phyloP scores from a whole-genome alignment of 2,113 vertebrate species.

The Festucalex cinctus region DNA sequence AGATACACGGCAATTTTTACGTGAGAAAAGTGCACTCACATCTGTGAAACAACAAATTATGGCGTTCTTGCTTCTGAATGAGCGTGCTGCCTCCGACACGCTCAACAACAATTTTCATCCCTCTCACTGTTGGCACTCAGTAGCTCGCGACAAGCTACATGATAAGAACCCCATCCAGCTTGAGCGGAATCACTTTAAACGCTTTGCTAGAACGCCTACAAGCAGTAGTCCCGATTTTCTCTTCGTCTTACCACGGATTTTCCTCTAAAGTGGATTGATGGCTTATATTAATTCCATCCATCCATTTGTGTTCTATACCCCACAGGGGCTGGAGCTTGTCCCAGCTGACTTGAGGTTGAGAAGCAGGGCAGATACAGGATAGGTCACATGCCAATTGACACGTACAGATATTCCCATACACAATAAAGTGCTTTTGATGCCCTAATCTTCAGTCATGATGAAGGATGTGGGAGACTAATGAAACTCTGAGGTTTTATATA shows the following conservation, averaged over 20 bases:
- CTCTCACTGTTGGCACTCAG: background rate
- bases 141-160: background rate
- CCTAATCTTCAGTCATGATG: no score
- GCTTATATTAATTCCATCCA: background rate
- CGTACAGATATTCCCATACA: no score
- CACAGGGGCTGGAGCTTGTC: background rate
- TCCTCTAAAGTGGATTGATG: conserved; percentile 1
- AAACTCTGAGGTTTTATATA: no score
- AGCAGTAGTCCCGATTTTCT: background rate
- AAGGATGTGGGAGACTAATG: no score
- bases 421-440: no score
- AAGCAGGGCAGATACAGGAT: background rate
- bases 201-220: background rate
- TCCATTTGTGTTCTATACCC: background rate
- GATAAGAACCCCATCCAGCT: background rate
- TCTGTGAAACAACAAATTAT: background rate
- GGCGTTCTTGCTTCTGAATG: background rate
- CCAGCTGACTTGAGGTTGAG: background rate
- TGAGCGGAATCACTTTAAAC: background rate
- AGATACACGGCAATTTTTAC: background rate
- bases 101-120: background rate
- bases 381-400: background rate
- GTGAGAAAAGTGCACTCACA: background rate
- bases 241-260: background rate
- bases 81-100: background rate